These are phyloP conservation scores for Myiozetetes cayanensis DNA, from an alignment of 2,113 vertebrate species.

Conservation along the genomic window DNA sequence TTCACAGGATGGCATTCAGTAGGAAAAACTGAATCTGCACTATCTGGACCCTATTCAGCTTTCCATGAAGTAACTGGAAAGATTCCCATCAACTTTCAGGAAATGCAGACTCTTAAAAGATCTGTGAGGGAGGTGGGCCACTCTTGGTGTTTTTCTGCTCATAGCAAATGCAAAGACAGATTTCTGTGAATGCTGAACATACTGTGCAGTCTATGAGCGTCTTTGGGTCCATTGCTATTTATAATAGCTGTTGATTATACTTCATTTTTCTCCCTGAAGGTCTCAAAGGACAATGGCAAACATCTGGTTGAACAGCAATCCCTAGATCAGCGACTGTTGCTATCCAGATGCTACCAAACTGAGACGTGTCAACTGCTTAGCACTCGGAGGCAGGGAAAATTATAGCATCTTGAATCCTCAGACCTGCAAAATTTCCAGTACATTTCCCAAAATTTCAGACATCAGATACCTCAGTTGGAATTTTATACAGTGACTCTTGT, in stretches of 20 bases:
- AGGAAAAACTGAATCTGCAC: neutral
- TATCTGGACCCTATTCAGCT: neutral
- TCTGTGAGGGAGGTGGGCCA: neutral
- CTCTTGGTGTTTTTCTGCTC: neutral
- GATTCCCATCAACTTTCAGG: neutral
- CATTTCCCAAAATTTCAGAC: neutral
- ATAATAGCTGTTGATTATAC: neutral
- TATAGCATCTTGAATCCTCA: neutral
- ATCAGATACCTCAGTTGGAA: neutral
- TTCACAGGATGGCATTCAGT: neutral
- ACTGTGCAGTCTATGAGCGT: neutral
- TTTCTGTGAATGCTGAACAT: neutral
- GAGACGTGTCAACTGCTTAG: neutral
- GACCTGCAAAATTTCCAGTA: neutral
- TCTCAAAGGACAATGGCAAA: neutral
- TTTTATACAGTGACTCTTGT: neutral
- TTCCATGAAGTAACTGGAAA: neutral
- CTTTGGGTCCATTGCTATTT: neutral
- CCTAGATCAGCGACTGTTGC: neutral
- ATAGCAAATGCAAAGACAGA: neutral
- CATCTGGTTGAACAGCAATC: neutral
- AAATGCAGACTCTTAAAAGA: neutral
- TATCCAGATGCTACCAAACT: neutral
- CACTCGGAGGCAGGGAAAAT: accelerated
- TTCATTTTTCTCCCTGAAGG: neutral